phyloP scores from a whole-genome alignment of 2,888 invertebrate genomes.

The Mesorhabditis sp. region DNA sequence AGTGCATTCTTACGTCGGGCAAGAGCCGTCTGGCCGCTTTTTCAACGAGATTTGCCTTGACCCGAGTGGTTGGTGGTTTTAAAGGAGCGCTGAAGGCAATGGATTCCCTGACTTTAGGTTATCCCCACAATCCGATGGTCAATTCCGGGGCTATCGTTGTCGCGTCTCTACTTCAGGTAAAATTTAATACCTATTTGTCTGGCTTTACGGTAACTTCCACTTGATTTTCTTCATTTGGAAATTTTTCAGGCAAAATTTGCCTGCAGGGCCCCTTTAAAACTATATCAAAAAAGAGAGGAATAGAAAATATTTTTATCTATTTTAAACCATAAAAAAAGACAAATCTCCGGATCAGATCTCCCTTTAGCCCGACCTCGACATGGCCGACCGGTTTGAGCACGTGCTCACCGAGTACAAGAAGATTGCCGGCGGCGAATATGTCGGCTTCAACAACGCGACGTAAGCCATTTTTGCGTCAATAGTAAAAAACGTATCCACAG shows the following conservation, averaged over 20 bases:
- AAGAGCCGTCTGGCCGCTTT: conserved; percentile 43
- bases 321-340: too few relatives aligned
- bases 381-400: conserved; percentile 61
- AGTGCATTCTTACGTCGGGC: conserved; percentile 39
- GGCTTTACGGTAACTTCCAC: neutral
- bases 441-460: conserved; percentile 88
- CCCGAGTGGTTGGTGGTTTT: conserved; percentile 14
- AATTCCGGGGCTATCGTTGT: conserved; percentile 97
- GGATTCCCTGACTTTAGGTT: conserved; percentile 73
- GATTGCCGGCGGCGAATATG: conserved; percentile 79
- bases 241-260: too few relatives aligned
- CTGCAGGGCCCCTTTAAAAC: too few relatives aligned
- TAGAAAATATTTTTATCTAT: too few relatives aligned
- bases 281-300: conserved; percentile 50
- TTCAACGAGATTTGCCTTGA: conserved; percentile 50
- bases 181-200: conserved; percentile 19
- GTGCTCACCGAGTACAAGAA: conserved; percentile 57
- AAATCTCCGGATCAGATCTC: too few relatives aligned
- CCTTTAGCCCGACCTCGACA: conserved; percentile 24
- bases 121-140: conserved; percentile 98
- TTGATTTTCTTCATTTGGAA: neutral
- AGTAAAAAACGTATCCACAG: conserved; percentile 7
- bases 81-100: too few relatives aligned
- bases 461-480: conserved; percentile 38
- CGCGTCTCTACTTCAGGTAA: conserved; percentile 70